Percentiles rank a stretch among this genome's conserved stretches.
Conservation (phyloP, 2,888 invertebrate species). For the Eupithecia dodoneata region DNA sequence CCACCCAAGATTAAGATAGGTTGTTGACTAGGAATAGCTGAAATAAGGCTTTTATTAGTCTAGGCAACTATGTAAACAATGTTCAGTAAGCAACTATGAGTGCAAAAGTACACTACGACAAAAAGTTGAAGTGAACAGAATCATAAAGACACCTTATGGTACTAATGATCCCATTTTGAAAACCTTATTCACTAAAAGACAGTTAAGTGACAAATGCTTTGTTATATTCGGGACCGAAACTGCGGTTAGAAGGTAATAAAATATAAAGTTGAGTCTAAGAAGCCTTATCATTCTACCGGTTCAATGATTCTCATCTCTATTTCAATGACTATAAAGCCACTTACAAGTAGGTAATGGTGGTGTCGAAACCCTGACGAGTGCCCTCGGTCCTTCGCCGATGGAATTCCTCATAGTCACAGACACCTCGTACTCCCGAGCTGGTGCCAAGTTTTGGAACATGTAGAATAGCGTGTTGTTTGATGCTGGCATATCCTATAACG, state of each 20-base stretch:
- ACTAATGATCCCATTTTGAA: too few relatives aligned
- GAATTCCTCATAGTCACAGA: conserved; percentile 91
- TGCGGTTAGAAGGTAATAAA: background rate
- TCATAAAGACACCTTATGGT: too few relatives aligned
- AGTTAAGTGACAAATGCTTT: too few relatives aligned
- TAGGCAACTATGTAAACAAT: background rate
- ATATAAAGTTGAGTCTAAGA: background rate
- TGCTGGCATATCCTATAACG: conserved; percentile 88
- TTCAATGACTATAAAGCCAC: conserved; percentile 40
- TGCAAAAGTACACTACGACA: too few relatives aligned
- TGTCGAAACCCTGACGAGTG: conserved; percentile 86
- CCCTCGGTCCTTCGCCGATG: conserved; percentile 91
- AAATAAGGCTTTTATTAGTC: conserved; percentile 40
- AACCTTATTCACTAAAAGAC: too few relatives aligned
- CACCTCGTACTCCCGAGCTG: conserved; percentile 90
- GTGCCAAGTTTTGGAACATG: conserved; percentile 89
- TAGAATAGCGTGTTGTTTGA: conserved; percentile 88
- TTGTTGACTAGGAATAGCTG: conserved; percentile 87
- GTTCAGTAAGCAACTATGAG: too few relatives aligned
- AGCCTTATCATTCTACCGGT: background rate
- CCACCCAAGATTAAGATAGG: conserved; percentile 88
- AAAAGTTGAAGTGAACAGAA: too few relatives aligned
- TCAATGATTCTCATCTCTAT: background rate
- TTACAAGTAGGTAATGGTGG: conserved; percentile 87
- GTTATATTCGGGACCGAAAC: background rate